A percentile compares a stretch with the other conserved stretches of the same genome.
Conservation (phyloP, 2,113 vertebrate genomes). For the Chitala chitala region DNA sequence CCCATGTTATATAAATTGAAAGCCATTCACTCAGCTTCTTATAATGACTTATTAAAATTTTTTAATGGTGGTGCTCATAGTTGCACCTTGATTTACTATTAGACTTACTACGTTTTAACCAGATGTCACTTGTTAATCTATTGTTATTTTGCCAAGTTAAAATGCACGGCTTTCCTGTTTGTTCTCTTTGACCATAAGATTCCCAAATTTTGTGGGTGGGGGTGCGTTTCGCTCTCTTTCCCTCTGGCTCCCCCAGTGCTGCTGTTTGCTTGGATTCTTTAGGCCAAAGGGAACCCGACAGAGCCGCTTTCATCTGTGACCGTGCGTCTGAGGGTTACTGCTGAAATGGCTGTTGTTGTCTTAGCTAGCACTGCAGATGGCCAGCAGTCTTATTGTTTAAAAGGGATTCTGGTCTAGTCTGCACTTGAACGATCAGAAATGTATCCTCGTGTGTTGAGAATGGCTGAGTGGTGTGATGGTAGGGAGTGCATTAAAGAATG, state of each 20-base stretch:
- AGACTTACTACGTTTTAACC: background rate
- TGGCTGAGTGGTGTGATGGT: background rate
- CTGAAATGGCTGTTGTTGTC: background rate
- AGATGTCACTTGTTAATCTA: background rate
- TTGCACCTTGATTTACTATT: background rate
- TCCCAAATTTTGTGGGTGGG: background rate
- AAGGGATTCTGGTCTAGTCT: background rate
- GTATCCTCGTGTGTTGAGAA: background rate
- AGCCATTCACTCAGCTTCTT: background rate
- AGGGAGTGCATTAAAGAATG: too few species aligned
- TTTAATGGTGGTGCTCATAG: background rate
- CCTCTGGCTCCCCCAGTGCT: background rate
- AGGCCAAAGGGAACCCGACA: background rate
- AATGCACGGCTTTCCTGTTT: background rate
- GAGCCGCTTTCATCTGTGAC: background rate
- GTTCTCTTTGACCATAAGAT: background rate
- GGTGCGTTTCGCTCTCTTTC: background rate
- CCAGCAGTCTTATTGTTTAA: background rate
- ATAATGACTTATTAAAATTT: background rate
- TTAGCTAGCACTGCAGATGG: background rate
- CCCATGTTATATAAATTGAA: too few species aligned
- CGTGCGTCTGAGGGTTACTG: background rate
- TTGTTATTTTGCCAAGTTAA: background rate
- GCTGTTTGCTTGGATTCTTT: background rate
- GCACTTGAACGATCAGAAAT: background rate